Conservation (phyloP, 2,113 vertebrate species). For the Sander lucioperca region DNA sequence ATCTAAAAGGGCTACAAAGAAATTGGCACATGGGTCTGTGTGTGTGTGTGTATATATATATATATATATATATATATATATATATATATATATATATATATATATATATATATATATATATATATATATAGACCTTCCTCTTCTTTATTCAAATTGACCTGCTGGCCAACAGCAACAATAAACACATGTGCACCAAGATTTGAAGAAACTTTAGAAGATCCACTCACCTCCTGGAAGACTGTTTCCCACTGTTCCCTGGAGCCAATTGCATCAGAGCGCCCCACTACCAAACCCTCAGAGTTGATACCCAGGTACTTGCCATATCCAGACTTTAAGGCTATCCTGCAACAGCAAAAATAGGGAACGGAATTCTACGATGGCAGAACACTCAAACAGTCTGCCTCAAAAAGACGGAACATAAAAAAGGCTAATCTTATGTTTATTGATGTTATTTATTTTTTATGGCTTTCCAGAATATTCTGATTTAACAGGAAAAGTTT, state of each 20-base stretch:
- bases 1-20: too few relatives aligned
- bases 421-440: not conserved
- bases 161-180: too few relatives aligned
- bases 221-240: conserved; percentile 94
- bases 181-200: too few relatives aligned
- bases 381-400: not conserved
- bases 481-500: conserved; percentile 12
- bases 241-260: conserved; percentile 97
- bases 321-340: conserved; percentile 97
- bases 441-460: not conserved
- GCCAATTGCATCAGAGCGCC: conserved; percentile 95
- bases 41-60: too few relatives aligned
- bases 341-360: conserved; percentile 76
- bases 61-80: too few relatives aligned
- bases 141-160: too few relatives aligned
- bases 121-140: too few relatives aligned
- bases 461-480: not conserved
- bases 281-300: conserved; percentile 94
- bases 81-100: too few relatives aligned
- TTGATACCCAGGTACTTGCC: conserved; percentile 97
- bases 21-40: too few relatives aligned
- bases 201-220: not conserved
- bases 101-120: too few relatives aligned
- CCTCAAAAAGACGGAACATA: not conserved
- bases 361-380: not conserved